Percentiles rank a stretch among this genome's conserved stretches.
These are phyloP conservation scores for Daptonema setosum DNA, from an alignment of 2,888 invertebrate genomes.

Conservation along the genomic window DNA sequence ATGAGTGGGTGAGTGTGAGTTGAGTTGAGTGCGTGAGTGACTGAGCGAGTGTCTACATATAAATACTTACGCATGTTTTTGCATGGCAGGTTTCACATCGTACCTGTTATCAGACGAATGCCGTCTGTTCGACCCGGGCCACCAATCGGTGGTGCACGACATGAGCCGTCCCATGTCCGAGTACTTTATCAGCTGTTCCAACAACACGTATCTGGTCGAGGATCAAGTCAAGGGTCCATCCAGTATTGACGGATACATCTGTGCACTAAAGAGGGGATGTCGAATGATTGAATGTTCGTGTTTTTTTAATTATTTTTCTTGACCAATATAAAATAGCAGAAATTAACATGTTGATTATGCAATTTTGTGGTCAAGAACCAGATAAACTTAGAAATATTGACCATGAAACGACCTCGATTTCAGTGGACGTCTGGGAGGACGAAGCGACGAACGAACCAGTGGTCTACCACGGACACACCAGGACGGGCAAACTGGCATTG, in stretches of 20 bases:
- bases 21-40: too few relatives aligned
- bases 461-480: constrained; percentile 37
- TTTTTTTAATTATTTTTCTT: too few relatives aligned
- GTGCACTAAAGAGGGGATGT: constrained; percentile 35
- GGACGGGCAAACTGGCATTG: constrained; percentile 33
- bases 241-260: constrained; percentile 35
- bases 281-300: constrained; percentile 37
- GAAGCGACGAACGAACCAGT: constrained; percentile 32
- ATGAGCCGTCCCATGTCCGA: constrained; percentile 37
- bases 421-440: constrained; percentile 38
- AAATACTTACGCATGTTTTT: too few relatives aligned
- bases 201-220: constrained; percentile 32
- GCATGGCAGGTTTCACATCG: constrained; percentile 28
- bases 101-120: constrained; percentile 33
- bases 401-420: too few relatives aligned
- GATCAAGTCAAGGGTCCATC: constrained; percentile 34
- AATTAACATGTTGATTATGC: too few relatives aligned
- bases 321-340: too few relatives aligned
- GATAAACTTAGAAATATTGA: too few relatives aligned
- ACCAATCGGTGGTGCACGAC: constrained; percentile 34
- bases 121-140: constrained; percentile 35
- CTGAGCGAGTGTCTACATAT: too few relatives aligned
- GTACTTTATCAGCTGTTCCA: constrained; percentile 36
- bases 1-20: too few relatives aligned
- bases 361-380: too few relatives aligned